Conservation (phyloP, 2,113 vertebrate species). For the Papio anubis region DNA sequence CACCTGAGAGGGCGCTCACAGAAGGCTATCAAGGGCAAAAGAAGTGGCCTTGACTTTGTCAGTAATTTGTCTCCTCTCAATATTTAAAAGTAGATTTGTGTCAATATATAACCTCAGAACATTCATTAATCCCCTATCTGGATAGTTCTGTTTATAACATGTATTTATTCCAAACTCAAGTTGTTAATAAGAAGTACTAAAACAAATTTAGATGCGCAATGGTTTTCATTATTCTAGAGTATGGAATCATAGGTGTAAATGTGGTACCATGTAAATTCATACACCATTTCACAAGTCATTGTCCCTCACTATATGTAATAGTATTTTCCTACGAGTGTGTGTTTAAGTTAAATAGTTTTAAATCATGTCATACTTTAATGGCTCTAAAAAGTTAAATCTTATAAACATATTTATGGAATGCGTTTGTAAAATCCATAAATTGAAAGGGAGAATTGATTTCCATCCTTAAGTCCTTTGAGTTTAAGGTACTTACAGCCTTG, state of each 20-base stretch:
- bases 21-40: background rate
- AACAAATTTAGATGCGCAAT: background rate
- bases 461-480: background rate
- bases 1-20: background rate
- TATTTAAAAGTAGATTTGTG: background rate
- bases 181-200: background rate
- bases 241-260: background rate
- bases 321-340: background rate
- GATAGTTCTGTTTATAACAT: background rate
- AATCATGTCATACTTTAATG: background rate
- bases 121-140: background rate
- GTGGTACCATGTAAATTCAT: background rate
- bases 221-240: background rate
- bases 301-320: background rate
- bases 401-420: background rate
- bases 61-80: background rate
- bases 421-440: conserved; percentile 12
- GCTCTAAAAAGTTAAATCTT: background rate
- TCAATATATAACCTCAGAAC: background rate
- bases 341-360: conserved; percentile 1
- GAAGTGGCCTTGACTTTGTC: background rate
- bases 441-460: conserved; percentile 13
- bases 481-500: background rate
- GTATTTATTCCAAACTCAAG: background rate
- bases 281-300: background rate